Evolutionary conservation across 2,113 vertebrate genomes (phyloP), one percentile per base, ranked within the genome.

Genomic region (Tupaia chinensis): DNA sequence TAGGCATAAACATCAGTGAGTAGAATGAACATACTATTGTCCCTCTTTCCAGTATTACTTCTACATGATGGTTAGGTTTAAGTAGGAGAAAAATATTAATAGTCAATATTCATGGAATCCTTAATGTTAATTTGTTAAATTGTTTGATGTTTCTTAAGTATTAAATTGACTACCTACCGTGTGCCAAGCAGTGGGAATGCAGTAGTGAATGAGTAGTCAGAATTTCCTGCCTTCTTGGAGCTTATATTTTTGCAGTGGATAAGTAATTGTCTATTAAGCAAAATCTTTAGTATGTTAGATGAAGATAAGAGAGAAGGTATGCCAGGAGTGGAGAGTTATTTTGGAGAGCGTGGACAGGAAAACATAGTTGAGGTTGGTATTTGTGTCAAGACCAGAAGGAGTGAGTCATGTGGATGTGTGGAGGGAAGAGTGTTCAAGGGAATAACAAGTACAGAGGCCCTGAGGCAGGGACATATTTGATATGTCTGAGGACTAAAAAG

Each of bases 91-190:
- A 95, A 78, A 81, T 91, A 73, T 22, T 92, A 66, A 34, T 77
- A 92, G 66, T 85, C 91, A 79, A 65, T 92, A 68, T 85, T 94
- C 88, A n/a, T 93, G 27, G 22, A 91, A 58, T 73, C 25, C n/a
- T 91, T 66, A 44, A 73, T 86, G 14, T 89, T 95, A 94, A 60
- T 81, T 22, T 87, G 58, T 92, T 93, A 84, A 90, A 12, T 22
- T 87, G 58, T 92, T 93, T 79, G 87, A 12, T 54, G 1, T 72
- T 87, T 16, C 12, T 89, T 86, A 84, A 72, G 34, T 78, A 53
- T 95, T 91, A 93, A 81, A 72, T 76, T 87, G 17, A 78, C 32
- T 63, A 22, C 5, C 23, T 87, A 7, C 20, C 1, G 2, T 87
- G 27, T 81, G 9, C 25, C 19, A 77, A 34, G 13, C 19, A 44